Percentiles rank a stretch among this genome's conserved stretches.
These are phyloP conservation scores for Eudorcas thomsonii DNA, from an alignment of 2,113 vertebrate species.

Conservation along the genomic window DNA sequence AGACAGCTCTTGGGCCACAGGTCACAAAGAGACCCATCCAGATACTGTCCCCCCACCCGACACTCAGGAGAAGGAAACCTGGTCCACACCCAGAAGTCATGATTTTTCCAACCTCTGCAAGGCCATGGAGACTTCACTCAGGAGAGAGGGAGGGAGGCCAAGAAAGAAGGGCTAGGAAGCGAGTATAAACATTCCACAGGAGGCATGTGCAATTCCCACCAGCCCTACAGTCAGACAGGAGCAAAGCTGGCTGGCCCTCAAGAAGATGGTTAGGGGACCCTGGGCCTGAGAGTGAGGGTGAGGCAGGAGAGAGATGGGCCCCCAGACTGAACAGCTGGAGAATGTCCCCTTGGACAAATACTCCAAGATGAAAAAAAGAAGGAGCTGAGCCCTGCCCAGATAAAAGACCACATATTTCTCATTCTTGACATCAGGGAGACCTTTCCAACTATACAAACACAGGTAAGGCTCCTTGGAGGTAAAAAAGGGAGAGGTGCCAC, in stretches of 20 bases:
- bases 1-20: not conserved
- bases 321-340: not conserved
- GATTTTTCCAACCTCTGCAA: not conserved
- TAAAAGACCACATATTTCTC: not conserved
- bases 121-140: not conserved
- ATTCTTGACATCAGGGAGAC: not conserved
- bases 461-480: not conserved
- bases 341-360: not conserved
- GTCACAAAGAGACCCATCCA: not conserved
- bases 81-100: fast-evolving
- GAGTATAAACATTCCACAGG: not conserved
- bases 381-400: not conserved
- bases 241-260: not conserved
- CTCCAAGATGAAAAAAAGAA: not conserved
- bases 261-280: not conserved
- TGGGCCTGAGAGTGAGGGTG: not conserved
- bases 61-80: not conserved
- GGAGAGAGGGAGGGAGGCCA: not conserved
- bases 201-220: not conserved
- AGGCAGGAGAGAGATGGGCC: not conserved
- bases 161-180: not conserved
- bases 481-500: not conserved
- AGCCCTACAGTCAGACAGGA: not conserved
- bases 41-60: fast-evolving
- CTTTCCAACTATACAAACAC: not conserved